Conservation (phyloP, 2,113 vertebrate genomes). For the Cacatua alba region DNA sequence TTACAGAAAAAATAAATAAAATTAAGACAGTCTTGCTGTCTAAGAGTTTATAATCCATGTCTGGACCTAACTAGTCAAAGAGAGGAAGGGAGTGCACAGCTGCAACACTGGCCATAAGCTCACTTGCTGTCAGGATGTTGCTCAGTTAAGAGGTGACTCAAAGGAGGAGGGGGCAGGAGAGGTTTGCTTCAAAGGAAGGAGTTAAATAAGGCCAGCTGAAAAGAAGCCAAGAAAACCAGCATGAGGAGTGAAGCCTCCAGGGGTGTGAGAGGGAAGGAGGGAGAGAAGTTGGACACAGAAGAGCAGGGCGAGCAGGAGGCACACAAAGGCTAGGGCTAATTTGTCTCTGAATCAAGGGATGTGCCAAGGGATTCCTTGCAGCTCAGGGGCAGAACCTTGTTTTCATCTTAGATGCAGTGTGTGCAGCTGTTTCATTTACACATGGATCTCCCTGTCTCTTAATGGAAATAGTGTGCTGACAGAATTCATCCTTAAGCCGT, state of each 20-base stretch:
- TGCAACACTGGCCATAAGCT: background rate
- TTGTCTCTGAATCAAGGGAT: background rate
- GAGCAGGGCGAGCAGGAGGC: background rate
- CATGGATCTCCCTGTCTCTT: background rate
- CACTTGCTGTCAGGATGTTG: background rate
- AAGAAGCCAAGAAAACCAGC: background rate
- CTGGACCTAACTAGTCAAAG: background rate
- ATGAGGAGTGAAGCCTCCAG: background rate
- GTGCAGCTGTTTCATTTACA: background rate
- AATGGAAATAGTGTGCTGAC: background rate
- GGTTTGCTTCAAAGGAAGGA: background rate
- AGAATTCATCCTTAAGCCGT: background rate
- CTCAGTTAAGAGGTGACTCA: accelerated
- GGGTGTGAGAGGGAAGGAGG: background rate
- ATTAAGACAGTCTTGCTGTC: background rate
- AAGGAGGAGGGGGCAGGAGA: background rate
- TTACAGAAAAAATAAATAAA: background rate
- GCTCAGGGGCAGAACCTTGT: background rate
- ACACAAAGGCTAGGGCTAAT: background rate
- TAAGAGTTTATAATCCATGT: background rate
- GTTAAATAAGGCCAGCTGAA: background rate
- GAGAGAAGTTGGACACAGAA: background rate
- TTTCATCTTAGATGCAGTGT: background rate
- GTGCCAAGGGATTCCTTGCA: background rate
- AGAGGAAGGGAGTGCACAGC: background rate